phyloP scores from a whole-genome alignment of 2,888 invertebrate species.

The Drosophila histrio region DNA sequence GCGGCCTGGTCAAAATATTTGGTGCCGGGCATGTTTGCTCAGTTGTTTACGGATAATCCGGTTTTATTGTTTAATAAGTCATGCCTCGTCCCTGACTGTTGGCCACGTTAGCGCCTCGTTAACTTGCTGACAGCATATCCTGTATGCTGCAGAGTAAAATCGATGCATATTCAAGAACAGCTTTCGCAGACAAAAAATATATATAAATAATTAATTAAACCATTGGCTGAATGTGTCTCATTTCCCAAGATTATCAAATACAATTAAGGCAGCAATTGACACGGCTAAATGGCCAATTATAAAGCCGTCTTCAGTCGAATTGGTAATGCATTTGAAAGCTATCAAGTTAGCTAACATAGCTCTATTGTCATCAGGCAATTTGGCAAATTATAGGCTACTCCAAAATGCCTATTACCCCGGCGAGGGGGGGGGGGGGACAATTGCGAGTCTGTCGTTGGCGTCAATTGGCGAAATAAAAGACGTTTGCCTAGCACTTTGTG shows the following conservation, averaged over 20 bases:
- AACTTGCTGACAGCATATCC: slow-evolving; percentile 45
- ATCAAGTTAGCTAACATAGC: slow-evolving; percentile 14
- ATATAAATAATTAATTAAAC: neutral
- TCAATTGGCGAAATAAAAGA: slow-evolving; percentile 61
- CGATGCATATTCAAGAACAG: slow-evolving; percentile 29
- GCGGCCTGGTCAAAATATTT: slow-evolving; percentile 57
- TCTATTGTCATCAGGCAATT: slow-evolving; percentile 48
- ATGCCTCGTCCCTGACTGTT: slow-evolving; percentile 40
- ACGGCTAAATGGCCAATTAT: slow-evolving; percentile 1
- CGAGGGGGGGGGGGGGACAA: too few species aligned
- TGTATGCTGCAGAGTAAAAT: slow-evolving; percentile 33
- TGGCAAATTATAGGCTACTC: slow-evolving; percentile 60
- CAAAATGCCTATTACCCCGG: slow-evolving; percentile 24
- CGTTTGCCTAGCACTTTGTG: slow-evolving; percentile 56
- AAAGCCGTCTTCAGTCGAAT: neutral
- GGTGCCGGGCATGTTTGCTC: slow-evolving; percentile 69
- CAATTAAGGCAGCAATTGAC: neutral
- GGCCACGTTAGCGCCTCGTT: slow-evolving; percentile 57
- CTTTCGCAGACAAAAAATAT: neutral
- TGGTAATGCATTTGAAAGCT: neutral
- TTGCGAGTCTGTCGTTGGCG: slow-evolving; percentile 30
- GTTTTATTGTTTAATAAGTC: slow-evolving; percentile 79
- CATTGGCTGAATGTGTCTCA: neutral
- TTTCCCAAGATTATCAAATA: slow-evolving; percentile 6
- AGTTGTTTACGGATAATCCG: slow-evolving; percentile 79